Evolutionary conservation across 2,113 vertebrate species (phyloP).

Genomic region (Prunella fulvescens): DNA sequence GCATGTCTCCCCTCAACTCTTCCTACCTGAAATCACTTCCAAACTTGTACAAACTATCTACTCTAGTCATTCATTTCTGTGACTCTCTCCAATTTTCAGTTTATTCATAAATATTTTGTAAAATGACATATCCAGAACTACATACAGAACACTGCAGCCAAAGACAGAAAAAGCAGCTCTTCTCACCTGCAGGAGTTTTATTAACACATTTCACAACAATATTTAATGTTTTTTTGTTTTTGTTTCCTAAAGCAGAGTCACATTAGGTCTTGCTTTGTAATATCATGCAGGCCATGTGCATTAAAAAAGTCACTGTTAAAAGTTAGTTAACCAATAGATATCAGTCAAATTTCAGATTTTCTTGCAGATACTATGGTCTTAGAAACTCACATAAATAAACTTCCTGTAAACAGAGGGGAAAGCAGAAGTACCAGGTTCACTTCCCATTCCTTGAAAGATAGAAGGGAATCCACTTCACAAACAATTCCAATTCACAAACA

Average conservation of each 20-base stretch:
- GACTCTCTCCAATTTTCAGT: neutral
- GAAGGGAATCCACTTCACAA: neutral
- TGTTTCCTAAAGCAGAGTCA: neutral
- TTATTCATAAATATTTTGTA: neutral
- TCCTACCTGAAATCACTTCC: neutral
- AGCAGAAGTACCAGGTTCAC: fast-evolving
- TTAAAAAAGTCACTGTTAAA: neutral
- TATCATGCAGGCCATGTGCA: neutral
- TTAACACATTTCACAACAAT: neutral
- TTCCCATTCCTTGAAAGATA: neutral
- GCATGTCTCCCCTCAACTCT: neutral
- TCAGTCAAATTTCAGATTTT: neutral
- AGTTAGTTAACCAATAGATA: neutral
- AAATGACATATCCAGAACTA: neutral
- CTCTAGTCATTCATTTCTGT: neutral
- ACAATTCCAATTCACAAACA: neutral
- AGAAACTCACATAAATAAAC: neutral
- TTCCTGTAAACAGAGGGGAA: neutral
- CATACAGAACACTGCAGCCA: neutral
- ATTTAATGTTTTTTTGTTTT: neutral
- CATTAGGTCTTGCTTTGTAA: neutral
- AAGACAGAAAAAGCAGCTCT: neutral
- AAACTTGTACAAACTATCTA: neutral
- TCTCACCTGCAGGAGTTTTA: neutral
- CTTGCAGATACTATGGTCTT: neutral